phyloP scores from a whole-genome alignment of 1,140 invertebrate genomes.

The Tetraneura akinire region DNA sequence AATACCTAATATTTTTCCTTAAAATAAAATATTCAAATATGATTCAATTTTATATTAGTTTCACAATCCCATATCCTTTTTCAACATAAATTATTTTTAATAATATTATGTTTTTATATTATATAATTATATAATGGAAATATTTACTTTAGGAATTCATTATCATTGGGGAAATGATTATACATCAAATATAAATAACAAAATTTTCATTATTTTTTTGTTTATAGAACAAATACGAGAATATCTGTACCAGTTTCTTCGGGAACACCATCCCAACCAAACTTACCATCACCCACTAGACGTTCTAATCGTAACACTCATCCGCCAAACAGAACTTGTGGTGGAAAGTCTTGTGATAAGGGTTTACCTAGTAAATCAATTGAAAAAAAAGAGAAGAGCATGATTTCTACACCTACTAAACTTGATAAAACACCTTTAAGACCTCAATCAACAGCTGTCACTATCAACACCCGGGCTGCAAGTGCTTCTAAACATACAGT shows the following conservation, averaged over 20 bases:
- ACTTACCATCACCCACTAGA: slow-evolving; percentile 43
- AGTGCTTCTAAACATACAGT: slow-evolving; percentile 46
- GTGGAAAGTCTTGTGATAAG: slow-evolving; percentile 45
- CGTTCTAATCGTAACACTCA: slow-evolving; percentile 49
- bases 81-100: too few species aligned
- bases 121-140: too few species aligned
- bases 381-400: slow-evolving; percentile 38
- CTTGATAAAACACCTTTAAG: slow-evolving; percentile 47
- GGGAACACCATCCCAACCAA: slow-evolving; percentile 34
- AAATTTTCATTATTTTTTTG: slow-evolving; percentile 2
- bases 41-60: too few species aligned
- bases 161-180: neutral
- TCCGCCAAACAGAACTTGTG: slow-evolving; percentile 42
- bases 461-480: slow-evolving; percentile 41
- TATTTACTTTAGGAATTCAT: too few species aligned
- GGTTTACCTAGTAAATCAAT: slow-evolving; percentile 43
- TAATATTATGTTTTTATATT: too few species aligned
- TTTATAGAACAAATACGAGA: slow-evolving; percentile 43
- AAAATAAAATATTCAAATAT: too few species aligned
- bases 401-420: slow-evolving; percentile 29
- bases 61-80: too few species aligned
- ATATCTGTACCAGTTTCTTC: slow-evolving; percentile 24
- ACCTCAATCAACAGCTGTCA: slow-evolving; percentile 33
- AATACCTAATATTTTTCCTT: too few species aligned
- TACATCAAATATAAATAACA: neutral